Evolutionary conservation across 2,113 vertebrate genomes (phyloP), one percentile per base, ranked within the genome.

Genomic region (Otis tarda): DNA sequence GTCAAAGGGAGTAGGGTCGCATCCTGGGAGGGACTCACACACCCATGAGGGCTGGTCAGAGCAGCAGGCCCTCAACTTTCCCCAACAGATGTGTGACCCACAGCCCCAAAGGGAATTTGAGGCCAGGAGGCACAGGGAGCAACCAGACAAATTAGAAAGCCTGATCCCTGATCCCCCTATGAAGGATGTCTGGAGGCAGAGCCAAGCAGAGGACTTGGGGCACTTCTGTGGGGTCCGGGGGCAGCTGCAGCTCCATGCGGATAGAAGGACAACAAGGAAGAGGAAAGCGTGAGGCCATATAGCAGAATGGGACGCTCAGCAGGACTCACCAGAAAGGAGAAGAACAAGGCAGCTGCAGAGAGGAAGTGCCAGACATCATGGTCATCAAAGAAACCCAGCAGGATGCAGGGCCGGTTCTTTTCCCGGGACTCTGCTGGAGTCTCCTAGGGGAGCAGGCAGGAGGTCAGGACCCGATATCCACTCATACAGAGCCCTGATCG

Each of bases 311-410:
- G 28, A 77, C 27, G 83, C 28, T 63, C 53, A 57, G 65, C 33
- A 91, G 64, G 63, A 69, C 98, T 98, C 89, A 98, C 98, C 98
- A 98, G 94, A 87, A 98, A 98, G 22, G 98, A 98, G 96, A 98
- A 98, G 85, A 98, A 98, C 92, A 98, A 94, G 85, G 98, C 98
- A 50, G 98, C 97, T 0, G 98, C 98, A 0, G 98, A 98, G 35
- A 98, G 98, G 79, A 98, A 98, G 93, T 98, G 98, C 98, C 98
- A 98, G 89, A 98, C 89, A 10, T 98, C 98, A 2, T 98, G 98
- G 64, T 98, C 98, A 65, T 98, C 98, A 3, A 98, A 98, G 97
- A 98, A 98, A 63, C 96, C 95, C 93, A 98, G 91, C 52, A 98
- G 96, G 77, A 98, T 90, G 56, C 98, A 98, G 0, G 98, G 96